Base-by-base conservation (phyloP, 2,797 vertebrate species). In the Gadopsis bispinosus region DNA sequence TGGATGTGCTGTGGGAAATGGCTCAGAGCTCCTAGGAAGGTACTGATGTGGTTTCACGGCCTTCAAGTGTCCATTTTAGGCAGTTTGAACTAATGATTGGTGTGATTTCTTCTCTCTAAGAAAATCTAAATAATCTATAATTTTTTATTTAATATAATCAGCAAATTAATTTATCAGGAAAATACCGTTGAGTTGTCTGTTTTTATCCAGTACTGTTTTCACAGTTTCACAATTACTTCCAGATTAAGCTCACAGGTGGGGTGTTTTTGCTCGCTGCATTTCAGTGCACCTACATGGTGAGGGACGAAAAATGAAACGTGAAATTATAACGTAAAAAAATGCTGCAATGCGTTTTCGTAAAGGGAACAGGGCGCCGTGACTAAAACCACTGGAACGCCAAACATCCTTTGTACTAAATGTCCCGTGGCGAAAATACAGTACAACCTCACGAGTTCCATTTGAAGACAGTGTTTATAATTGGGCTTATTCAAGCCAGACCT, bases 401-500 rank as follows among this genome's bases (percentile, higher is more conserved):
- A 11, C 48, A 66, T 7, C 51, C 73, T 77, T 58, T 75, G 8
- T 22, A 31, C 29, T 12, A n/a, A 80, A 53, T n/a, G 22, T 78
- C 59, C 65, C 64, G 14, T 69, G 77, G 84, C 4, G 3, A 74
- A 84, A 77, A 81, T 53, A 48, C 80, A 9, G 60, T 68, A 5
- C 61, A 29, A 55, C 43, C 48, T 62, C 55, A 80, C 4, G 2
- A 71, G 65, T 68, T 74, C 54, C 66, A 50, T 64, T 67, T 73
- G 75, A 88, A 84, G 68, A 43, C 86, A 58, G 64, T 37, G 6
- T 68, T 80, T 81, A 73, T 83, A 79, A 84, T 82, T 56, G 85
- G 83, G 51, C 83, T 79, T 90, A 80, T 93, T 85, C 77, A 80
- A 90, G 78, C 83, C 87, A 82, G 88, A 83, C 77, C 54, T 72